A percentile compares a stretch with the other conserved stretches of the same genome.
phyloP scores from a whole-genome alignment of 2,888 invertebrate species.

The Criorhina ranunculi region DNA sequence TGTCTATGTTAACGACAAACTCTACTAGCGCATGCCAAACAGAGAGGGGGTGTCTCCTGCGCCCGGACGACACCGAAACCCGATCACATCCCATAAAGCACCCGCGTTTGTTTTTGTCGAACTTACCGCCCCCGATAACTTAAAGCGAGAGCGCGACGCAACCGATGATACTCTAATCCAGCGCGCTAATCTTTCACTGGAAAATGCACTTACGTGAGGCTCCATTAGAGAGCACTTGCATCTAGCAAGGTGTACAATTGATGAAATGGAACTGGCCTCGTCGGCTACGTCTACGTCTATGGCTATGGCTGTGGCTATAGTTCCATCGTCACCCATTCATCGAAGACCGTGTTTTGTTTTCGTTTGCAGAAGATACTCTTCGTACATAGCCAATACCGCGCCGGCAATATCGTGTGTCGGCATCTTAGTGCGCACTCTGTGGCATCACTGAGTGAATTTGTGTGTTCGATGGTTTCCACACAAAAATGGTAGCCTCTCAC shows the following conservation, averaged over 20 bases:
- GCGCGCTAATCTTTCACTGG: slow-evolving; percentile 73
- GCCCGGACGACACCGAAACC: slow-evolving; percentile 64
- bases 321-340: slow-evolving; percentile 76
- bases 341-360: slow-evolving; percentile 44
- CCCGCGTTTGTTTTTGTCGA: slow-evolving; percentile 61
- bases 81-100: slow-evolving; percentile 75
- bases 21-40: slow-evolving; percentile 65
- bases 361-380: slow-evolving; percentile 52
- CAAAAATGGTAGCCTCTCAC: slow-evolving; percentile 76
- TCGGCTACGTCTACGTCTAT: slow-evolving; percentile 19
- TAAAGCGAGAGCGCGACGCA: slow-evolving; percentile 46
- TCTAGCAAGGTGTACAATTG: slow-evolving; percentile 69
- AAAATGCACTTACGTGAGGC: slow-evolving; percentile 74
- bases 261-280: slow-evolving; percentile 71
- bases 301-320: not conserved
- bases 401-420: slow-evolving; percentile 69
- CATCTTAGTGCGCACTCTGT: slow-evolving; percentile 70
- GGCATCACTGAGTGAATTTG: slow-evolving; percentile 76
- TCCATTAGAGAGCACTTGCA: slow-evolving; percentile 67
- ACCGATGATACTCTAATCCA: slow-evolving; percentile 73
- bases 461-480: slow-evolving; percentile 73
- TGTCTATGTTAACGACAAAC: slow-evolving; percentile 40
- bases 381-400: slow-evolving; percentile 3
- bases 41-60: slow-evolving; percentile 12
- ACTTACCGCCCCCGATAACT: slow-evolving; percentile 62